Conservation (phyloP, 2,888 invertebrate genomes). For the Synergus laeviventris region DNA sequence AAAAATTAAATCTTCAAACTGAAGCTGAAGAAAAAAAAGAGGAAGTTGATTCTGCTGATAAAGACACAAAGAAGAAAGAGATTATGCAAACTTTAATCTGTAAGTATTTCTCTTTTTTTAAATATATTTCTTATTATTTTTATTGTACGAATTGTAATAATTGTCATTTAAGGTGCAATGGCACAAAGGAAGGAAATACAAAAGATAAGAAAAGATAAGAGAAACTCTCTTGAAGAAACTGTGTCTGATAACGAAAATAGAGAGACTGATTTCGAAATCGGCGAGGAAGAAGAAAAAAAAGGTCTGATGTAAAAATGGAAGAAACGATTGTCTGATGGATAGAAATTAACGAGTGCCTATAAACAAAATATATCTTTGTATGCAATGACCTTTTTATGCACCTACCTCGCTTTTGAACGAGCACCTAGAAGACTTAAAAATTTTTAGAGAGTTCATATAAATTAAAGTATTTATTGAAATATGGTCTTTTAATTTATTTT, state of each 20-base stretch:
- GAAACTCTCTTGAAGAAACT: not conserved
- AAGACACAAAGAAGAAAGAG: constrained; percentile 9
- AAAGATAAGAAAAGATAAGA: constrained; percentile 8
- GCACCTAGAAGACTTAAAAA: constrained; percentile 26
- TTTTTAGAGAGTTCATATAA: constrained; percentile 43
- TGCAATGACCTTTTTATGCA: not conserved
- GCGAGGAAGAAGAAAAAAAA: not conserved
- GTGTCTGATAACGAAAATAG: not conserved
- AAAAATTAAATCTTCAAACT: constrained; percentile 32
- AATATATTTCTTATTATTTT: constrained; percentile 1
- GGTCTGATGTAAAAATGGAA: not conserved
- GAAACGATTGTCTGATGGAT: constrained; percentile 14
- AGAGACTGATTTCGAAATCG: not conserved
- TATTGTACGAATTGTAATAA: not conserved
- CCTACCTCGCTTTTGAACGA: not conserved
- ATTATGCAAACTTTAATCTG: constrained; percentile 22
- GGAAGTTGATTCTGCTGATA: constrained; percentile 1
- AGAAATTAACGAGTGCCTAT: not conserved
- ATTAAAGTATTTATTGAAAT: constrained; percentile 35
- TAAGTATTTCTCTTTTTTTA: constrained; percentile 41
- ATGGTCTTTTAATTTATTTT: constrained; percentile 39
- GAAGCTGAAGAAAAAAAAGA: constrained; percentile 2
- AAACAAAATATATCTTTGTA: not conserved
- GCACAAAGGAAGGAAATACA: constrained; percentile 1
- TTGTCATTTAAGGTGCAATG: constrained; percentile 10